Base-by-base conservation (phyloP, 2,113 vertebrate genomes). In the Nannobrachium achirus region DNA sequence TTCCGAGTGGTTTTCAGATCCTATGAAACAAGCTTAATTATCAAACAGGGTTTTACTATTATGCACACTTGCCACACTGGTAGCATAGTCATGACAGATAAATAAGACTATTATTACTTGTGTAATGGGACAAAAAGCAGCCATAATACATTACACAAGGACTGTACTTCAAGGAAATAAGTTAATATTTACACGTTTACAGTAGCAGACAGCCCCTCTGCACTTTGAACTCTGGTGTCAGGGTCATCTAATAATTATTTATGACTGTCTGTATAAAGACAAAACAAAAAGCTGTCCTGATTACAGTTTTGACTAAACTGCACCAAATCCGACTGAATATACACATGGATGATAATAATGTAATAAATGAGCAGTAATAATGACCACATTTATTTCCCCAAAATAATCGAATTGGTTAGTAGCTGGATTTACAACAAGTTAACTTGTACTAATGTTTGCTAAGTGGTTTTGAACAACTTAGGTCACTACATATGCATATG, bases 131-230 rank as follows among this genome's bases (percentile, higher is more conserved):
- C 9, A 8, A 45, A 45, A 10, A 48, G 14, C 11, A 48, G 10
- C 10, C 45, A 48, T 13, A 48, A 48, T 10, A 11, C 10, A 4
- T 53, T 52, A 25, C 38, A 65, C 49, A 60, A 69, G 39, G n/a
- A n/a, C n/a, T n/a, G n/a, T 38, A 14, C 46, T 15, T 57, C 11
- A 55, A 48, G 11, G 10, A 48, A 44, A 51, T 8, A 40, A 14
- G 74, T 73, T 75, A 72, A 79, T 78, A 73, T 77, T 71, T 81
- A n/a, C 57, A 66, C 1, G 6, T 4, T 63, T 14, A 15, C 33
- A 15, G 15, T n/a, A 50, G 13, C 4, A 56, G 10, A 6, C 1
- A 46, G 20, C 10, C 45, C 45, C 10, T 42, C 56, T 69, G 78
- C 41, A 79, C 5, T 85, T 88, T 84, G 69, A 15, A 52, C 16